Evolutionary conservation across 2,113 vertebrate genomes (phyloP), one percentile per base, ranked within the genome.

Genomic region (human): DNA sequence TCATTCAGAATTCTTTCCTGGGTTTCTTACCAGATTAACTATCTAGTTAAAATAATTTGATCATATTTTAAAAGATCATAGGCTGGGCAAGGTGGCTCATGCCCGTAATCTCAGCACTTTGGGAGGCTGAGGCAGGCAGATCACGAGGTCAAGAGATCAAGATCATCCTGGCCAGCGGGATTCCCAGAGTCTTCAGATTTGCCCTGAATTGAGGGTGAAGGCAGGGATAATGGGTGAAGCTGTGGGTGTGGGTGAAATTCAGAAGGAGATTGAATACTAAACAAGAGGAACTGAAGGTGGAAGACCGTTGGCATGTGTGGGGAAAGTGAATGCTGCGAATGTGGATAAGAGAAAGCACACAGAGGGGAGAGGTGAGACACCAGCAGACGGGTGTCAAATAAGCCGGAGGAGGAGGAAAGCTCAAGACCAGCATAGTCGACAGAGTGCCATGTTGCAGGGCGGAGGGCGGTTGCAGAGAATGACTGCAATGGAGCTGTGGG

Each of bases 221-320:
- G 94, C 75, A 76, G 96, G 68, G 86, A 79, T 45, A 73, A 75
- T 87, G 96, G 90, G 43, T 59, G 64, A 95, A 91, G 38, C 92
- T 59, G 52, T 96, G 97, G 96, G 92, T 78, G 93, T 93, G 92
- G 92, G 86, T 96, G 90, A 97, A 96, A 89, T 80, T 83, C 89
- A 27, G 96, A 95, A 92, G 83, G 73, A 92, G 81, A 93, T 57
- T 86, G 95, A 89, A 96, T 81, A 55, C 82, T 89, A 76, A 80
- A 38, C 3, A 40, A 91, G 81, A 89, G 50, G 22, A 85, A 45
- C 30, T 73, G 66, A 94, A 66, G 85, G 55, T 81, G 55, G 59
- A 64, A 22, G 55, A 79, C 27, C 55, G 27, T 76, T 45, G 48
- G 18, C n/a, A 14, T 57, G 48, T 80, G 23, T 13, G 25, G 86